A percentile compares a stretch with the other conserved stretches of the same genome.
These are phyloP conservation scores for Drosophila paranaensis DNA, from an alignment of 2,888 invertebrate species.

Conservation along the genomic window DNA sequence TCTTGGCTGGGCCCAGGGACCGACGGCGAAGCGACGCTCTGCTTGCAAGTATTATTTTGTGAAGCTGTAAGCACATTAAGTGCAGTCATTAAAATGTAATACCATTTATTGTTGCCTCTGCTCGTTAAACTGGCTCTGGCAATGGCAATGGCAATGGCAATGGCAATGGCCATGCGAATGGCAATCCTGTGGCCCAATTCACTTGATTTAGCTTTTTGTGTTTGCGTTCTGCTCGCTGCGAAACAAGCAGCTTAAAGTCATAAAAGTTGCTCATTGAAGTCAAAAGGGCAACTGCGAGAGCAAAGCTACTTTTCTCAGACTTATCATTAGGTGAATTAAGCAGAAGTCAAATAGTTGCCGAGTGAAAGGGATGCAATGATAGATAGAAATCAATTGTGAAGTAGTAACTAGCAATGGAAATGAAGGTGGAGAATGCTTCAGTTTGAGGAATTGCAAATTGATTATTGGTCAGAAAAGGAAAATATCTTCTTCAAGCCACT, in stretches of 20 bases:
- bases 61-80: constrained; percentile 49
- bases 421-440: not conserved
- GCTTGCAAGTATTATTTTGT: constrained; percentile 18
- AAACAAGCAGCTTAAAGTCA: constrained; percentile 16
- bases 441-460: too few species aligned
- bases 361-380: not conserved
- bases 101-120: constrained; percentile 30
- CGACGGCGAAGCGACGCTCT: not conserved
- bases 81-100: constrained; percentile 50
- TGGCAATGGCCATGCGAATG: constrained; percentile 33
- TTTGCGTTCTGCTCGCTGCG: not conserved
- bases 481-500: too few species aligned
- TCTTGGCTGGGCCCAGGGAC: not conserved
- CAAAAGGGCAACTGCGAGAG: not conserved
- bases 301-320: not conserved
- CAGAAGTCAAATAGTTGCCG: not conserved
- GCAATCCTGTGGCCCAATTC: constrained; percentile 27
- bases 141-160: constrained; percentile 28
- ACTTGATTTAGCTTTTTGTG: constrained; percentile 25
- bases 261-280: constrained; percentile 12
- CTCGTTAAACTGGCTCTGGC: constrained; percentile 43
- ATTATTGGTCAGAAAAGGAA: too few species aligned
- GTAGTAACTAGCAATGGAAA: not conserved
- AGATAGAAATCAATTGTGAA: not conserved
- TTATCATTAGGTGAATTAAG: constrained; percentile 1